A percentile compares a stretch with the other conserved stretches of the same genome.
Evolutionary conservation across 1,140 invertebrate genomes (phyloP).

Genomic region (Phenacoccus solenopsis): DNA sequence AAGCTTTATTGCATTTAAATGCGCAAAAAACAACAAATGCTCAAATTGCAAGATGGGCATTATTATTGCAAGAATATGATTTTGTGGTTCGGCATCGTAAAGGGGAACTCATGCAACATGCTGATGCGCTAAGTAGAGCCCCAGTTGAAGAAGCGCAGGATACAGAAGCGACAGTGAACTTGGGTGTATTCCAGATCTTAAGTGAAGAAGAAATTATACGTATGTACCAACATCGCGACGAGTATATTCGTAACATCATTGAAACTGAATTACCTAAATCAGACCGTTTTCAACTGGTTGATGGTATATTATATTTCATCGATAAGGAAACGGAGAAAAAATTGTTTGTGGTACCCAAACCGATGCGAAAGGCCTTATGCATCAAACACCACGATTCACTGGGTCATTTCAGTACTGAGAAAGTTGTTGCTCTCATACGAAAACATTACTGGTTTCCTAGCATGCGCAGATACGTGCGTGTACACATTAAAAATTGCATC

Average conservation of each 20-base stretch:
- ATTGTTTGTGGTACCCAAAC: neutral
- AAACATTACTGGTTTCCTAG: neutral
- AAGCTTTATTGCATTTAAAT: neutral
- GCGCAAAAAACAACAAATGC: constrained; percentile 26
- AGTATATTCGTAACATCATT: neutral
- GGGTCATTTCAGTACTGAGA: neutral
- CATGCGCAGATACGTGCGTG: neutral
- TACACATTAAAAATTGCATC: neutral
- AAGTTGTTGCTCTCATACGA: neutral
- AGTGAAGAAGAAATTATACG: neutral
- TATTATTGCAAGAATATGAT: constrained; percentile 28
- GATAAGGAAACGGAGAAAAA: neutral
- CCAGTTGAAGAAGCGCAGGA: neutral
- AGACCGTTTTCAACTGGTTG: neutral
- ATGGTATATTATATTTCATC: neutral
- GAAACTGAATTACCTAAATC: neutral
- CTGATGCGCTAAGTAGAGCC: constrained; percentile 32
- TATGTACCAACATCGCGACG: neutral
- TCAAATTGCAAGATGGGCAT: constrained; percentile 30
- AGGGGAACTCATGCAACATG: constrained; percentile 29
- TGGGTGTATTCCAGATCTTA: neutral
- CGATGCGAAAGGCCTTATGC: neutral
- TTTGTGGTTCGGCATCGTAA: constrained; percentile 27
- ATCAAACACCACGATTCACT: neutral
- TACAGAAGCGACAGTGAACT: neutral